Base-by-base conservation (phyloP, 2,888 invertebrate genomes). In the Pharmacophagus antenor region DNA sequence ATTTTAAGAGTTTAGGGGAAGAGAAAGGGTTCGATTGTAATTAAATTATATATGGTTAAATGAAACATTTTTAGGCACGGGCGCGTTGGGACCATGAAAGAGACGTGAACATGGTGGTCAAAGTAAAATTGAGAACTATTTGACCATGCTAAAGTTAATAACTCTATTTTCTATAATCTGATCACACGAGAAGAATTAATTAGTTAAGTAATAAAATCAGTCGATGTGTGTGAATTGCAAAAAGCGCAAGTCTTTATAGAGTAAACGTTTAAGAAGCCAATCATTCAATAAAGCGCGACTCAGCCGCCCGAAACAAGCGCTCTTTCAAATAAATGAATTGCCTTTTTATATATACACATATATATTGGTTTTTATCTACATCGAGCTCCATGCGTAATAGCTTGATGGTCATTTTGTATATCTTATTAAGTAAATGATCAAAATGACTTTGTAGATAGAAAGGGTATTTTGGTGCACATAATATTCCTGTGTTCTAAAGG, bases 201-300 rank as follows among this genome's bases (percentile, higher is more conserved):
- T 18, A 18, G 18, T 18, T 8, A n/a, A 48, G 37, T 37, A 37
- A 48, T 1, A 23, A 47, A 10, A 23, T 23, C 23, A 25, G n/a
- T 23, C 51, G 50, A 51, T 52, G 37, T 31, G 44, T 56, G 37
- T 27, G n/a, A 25, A 53, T 49, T 37, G 49, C 49, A 48, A 44
- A 42, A 52, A 47, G 20, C 25, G 47, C 50, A 48, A 17, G 18
- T 37, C 20, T 22, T 61, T 61, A 56, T 41, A 25, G 41, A 57
- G 27, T 6, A 27, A 31, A 15, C 50, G 27, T 44, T 57, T 51
- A 31, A 27, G 44, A 44, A 42, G 27, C 27, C 44, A 57, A 57
- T 57, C 44, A 57, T 57, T 51, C 57, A 57, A 57, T 50, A 50
- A 57, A 57, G 20, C 21, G 50, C 50, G 44, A 57, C 44, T 50